Conservation (phyloP, 2,888 invertebrate species). For the Pristionchus maxplancki region DNA sequence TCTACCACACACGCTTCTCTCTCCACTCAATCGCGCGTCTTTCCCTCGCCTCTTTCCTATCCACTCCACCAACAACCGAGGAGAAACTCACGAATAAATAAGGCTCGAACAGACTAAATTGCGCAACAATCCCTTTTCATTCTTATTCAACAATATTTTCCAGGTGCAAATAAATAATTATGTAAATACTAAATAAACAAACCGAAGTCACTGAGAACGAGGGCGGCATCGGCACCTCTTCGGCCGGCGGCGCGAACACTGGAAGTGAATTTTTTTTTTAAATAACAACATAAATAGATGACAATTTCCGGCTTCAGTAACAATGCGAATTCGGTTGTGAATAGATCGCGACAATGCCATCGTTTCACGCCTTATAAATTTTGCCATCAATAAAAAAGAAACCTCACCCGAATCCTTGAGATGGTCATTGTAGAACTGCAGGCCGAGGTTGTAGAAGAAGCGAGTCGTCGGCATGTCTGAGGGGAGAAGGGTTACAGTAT, state of each 20-base stretch:
- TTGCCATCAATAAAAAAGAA: background rate
- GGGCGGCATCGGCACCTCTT: constrained; percentile 12
- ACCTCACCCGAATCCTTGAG: background rate
- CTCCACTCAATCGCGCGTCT: background rate
- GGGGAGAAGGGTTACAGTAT: background rate
- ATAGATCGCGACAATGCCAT: too few relatives aligned
- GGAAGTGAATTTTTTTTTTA: too few relatives aligned
- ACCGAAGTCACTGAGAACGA: background rate
- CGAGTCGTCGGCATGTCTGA: constrained; percentile 50
- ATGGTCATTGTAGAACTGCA: constrained; percentile 20
- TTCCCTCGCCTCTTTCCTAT: background rate
- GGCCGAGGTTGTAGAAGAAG: constrained; percentile 54
- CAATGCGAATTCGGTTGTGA: too few relatives aligned
- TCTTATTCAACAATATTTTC: background rate
- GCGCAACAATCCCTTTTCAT: too few relatives aligned
- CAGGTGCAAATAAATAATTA: too few relatives aligned
- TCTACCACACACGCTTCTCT: background rate
- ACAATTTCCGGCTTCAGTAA: too few relatives aligned
- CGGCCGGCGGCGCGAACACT: background rate
- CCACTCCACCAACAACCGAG: background rate
- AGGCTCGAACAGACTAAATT: background rate
- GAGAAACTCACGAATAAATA: background rate
- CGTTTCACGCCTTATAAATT: too few relatives aligned
- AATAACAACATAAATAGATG: background rate
- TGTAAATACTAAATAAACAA: background rate